Evolutionary conservation across 2,888 invertebrate species (phyloP).

Genomic region (Hoplodrina ambigua): DNA sequence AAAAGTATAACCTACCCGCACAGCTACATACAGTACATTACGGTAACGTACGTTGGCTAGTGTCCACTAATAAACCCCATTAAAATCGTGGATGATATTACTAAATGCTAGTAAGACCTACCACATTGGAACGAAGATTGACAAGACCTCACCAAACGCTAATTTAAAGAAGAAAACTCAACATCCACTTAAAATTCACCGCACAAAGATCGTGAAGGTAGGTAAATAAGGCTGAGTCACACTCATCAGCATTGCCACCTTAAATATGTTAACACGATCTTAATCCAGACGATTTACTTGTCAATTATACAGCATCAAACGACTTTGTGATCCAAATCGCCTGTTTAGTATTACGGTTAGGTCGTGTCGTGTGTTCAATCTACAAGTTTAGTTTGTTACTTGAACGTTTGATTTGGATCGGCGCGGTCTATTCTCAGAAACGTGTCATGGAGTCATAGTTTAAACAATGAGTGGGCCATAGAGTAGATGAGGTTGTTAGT

Average conservation of each 20-base stretch:
- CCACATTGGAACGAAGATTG: neutral
- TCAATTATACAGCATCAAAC: constrained; percentile 68
- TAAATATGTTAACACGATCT: constrained; percentile 61
- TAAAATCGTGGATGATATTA: too few species aligned
- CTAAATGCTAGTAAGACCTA: too few species aligned
- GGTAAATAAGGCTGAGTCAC: constrained; percentile 51
- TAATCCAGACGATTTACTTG: constrained; percentile 63
- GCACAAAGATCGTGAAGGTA: constrained; percentile 39
- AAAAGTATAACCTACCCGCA: too few species aligned
- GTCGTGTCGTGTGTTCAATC: constrained; percentile 74
- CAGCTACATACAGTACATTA: too few species aligned
- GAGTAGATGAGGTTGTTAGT: constrained; percentile 56
- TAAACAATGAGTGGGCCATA: constrained; percentile 82
- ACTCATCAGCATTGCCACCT: constrained; percentile 43
- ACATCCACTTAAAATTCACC: constrained; percentile 37
- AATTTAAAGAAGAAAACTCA: constrained; percentile 20
- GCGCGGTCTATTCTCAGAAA: constrained; percentile 84
- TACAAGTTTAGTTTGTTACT: constrained; percentile 83
- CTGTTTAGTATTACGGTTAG: constrained; percentile 81
- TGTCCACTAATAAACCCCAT: too few species aligned
- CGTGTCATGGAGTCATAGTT: constrained; percentile 85
- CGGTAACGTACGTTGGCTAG: too few species aligned
- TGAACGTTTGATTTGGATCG: constrained; percentile 89
- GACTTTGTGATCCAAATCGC: constrained; percentile 76
- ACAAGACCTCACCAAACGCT: constrained; percentile 15